Evolutionary conservation across 2,113 vertebrate genomes (phyloP), one percentile per base, ranked within the genome.

Genomic region (Rhinopomastus cyanomelas): DNA sequence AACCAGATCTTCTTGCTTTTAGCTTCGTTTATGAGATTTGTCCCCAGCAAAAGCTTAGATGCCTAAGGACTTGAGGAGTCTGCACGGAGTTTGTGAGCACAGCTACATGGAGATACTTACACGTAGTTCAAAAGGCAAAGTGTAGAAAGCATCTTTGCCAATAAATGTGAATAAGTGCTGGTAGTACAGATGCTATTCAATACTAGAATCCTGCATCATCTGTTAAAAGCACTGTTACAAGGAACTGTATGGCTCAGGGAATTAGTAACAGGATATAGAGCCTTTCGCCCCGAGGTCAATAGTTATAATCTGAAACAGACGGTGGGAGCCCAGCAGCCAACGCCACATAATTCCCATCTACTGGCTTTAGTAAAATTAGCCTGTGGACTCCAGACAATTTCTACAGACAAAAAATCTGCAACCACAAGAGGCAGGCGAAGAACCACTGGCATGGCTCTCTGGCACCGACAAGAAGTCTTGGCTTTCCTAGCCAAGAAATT

Each of bases 241-340:
- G 72, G 89, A 85, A 20, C 25, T 3, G 8, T 74, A 26, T 65
- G 81, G 88, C 83, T 89, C 90, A 51, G 85, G 74, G 89, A 62
- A 65, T 46, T 36, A 80, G 87, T 73, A 95, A 91, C 71, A 76
- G 84, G 81, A 94, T 68, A 73, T 39, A 59, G 89, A 87, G 81
- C 62, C 77, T 68, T 90, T 91, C 85, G 83, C 89, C 91, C 88
- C 49, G 5, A 34, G 90, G 86, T 92, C 83, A 95, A 53, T 46
- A 20, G 83, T 87, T 83, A 79, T 82, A 90, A 91, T 91, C 34
- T 51, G 48, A 83, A 81, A 51, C 90, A 92, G 90, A 89, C 16
- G 11, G 68, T 32, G 88, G 49, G 42, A 48, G 55, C 52, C 68
- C 68, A 39, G 59, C 60, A 94, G 82, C 81, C 89, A 95, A n/a